These are phyloP conservation scores for Choreutis nemorana DNA, from an alignment of 2,888 invertebrate species.

Conservation along the genomic window DNA sequence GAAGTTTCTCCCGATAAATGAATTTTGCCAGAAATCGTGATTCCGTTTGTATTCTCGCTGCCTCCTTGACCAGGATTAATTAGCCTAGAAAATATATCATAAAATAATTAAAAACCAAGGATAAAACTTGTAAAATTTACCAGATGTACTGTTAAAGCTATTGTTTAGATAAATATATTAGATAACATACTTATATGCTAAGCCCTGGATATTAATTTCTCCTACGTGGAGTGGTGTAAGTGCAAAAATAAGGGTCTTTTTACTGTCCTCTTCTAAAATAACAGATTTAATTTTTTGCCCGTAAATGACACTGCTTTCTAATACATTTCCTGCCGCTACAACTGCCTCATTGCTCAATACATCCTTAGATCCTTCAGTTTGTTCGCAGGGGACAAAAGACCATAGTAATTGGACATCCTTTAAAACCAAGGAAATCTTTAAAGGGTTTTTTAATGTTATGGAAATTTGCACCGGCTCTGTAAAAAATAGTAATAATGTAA, in stretches of 20 bases:
- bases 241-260: conserved; percentile 72
- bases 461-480: conserved; percentile 83
- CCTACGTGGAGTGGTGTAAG: conserved; percentile 80
- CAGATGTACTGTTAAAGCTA: too few species aligned
- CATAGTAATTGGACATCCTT: conserved; percentile 77
- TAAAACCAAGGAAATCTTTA: conserved; percentile 75
- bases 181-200: conserved; percentile 69
- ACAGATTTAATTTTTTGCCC: conserved; percentile 66
- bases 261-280: conserved; percentile 65
- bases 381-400: conserved; percentile 59
- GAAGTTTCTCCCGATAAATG: conserved; percentile 62
- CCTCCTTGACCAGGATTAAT: conserved; percentile 40
- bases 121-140: too few species aligned
- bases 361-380: conserved; percentile 21
- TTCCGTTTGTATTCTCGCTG: conserved; percentile 35
- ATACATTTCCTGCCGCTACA: conserved; percentile 25
- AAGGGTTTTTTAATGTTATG: conserved; percentile 77
- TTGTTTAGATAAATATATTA: too few species aligned
- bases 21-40: conserved; percentile 69
- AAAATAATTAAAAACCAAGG: conserved; percentile 16
- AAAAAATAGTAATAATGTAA: conserved; percentile 15
- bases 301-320: conserved; percentile 52
- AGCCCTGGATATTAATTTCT: conserved; percentile 74
- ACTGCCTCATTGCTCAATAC: conserved; percentile 38
- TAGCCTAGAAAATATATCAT: conserved; percentile 22